Percentiles rank a stretch among this genome's conserved stretches.
Conservation (phyloP, 2,888 invertebrate genomes). For the Lomographa bimaculata region DNA sequence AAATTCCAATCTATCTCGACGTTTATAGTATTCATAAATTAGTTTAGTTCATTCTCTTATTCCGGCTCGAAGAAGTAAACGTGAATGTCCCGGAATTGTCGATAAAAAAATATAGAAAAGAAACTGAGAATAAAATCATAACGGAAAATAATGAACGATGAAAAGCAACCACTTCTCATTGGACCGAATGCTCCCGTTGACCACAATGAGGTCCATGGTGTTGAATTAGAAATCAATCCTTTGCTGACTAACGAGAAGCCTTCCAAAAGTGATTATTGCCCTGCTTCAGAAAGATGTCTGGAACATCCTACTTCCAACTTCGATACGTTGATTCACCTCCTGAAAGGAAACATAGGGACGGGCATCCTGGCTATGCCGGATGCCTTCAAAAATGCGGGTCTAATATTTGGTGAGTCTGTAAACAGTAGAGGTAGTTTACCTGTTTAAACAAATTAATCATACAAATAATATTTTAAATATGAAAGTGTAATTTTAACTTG, state of each 20-base stretch:
- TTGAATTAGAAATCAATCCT: slow-evolving; percentile 59
- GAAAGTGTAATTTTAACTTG: no score
- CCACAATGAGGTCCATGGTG: slow-evolving; percentile 57
- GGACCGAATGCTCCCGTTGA: slow-evolving; percentile 63
- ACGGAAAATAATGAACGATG: slow-evolving; percentile 82
- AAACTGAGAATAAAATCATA: slow-evolving; percentile 7
- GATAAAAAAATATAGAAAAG: slow-evolving; percentile 5
- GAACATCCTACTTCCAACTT: slow-evolving; percentile 92
- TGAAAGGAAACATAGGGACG: slow-evolving; percentile 92
- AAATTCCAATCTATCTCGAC: slow-evolving; percentile 29
- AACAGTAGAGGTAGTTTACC: no score
- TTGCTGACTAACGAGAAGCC: slow-evolving; percentile 52
- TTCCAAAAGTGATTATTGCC: slow-evolving; percentile 72
- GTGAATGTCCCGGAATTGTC: slow-evolving; percentile 34
- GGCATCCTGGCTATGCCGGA: slow-evolving; percentile 99
- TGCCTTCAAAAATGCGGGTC: slow-evolving; percentile 95
- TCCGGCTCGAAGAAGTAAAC: slow-evolving; percentile 10
- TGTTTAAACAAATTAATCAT: no score
- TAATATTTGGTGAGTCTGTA: slow-evolving; percentile 89
- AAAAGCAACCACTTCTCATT: slow-evolving; percentile 87
- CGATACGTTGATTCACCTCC: slow-evolving; percentile 89
- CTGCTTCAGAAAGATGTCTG: slow-evolving; percentile 86
- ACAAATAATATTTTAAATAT: no score
- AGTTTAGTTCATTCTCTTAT: slow-evolving; percentile 10
- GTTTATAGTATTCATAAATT: slow-evolving; percentile 23